Evolutionary conservation across 2,797 vertebrate genomes (phyloP), one percentile per base, ranked within the genome.

Genomic region (Sciurus vulgaris): DNA sequence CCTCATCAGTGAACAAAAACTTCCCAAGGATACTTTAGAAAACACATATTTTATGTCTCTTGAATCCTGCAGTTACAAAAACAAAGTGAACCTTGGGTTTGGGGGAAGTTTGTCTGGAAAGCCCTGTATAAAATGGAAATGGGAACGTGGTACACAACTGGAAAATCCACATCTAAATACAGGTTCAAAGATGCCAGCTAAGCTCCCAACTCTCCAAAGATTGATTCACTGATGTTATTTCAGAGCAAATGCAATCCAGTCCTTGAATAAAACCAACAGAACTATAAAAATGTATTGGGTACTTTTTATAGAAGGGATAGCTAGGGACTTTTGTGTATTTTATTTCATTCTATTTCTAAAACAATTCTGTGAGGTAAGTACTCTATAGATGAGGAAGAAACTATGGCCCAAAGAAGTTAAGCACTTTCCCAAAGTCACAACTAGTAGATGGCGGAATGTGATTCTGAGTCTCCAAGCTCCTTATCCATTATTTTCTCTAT

Each of bases 281-380:
- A 9, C 47, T 49, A 69, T 18, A 51, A 76, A 96, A n/a, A 38
- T 5, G 2, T 49, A 22, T 5, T 69, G 4, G 38, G 1, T 7
- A 26, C n/a, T 30, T n/a, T 22, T 35, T 33, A 18, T 12, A 5
- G 18, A 33, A 93, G 89, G 59, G 11, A 61, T 28, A 63, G 5
- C 3, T 56, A 79, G 30, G 70, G 38, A n/a, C 22, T 69, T 88
- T 17, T 82, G 35, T 30, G 7, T 70, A n/a, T 17, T 47, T 91
- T 72, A 65, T 78, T 96, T 91, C 30, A 8, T 73, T 83, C 28
- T 22, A 33, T 93, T 94, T 93, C 90, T 87, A 44, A 93, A 92
- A 89, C 18, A 73, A 17, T 59, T 78, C 63, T 74, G 22, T 44
- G 65, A 59, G 41, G 28, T 7, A 38, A 76, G 35, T 44, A 51